Base-by-base conservation (phyloP, 2,888 invertebrate species). In the Resseliella maxima region DNA sequence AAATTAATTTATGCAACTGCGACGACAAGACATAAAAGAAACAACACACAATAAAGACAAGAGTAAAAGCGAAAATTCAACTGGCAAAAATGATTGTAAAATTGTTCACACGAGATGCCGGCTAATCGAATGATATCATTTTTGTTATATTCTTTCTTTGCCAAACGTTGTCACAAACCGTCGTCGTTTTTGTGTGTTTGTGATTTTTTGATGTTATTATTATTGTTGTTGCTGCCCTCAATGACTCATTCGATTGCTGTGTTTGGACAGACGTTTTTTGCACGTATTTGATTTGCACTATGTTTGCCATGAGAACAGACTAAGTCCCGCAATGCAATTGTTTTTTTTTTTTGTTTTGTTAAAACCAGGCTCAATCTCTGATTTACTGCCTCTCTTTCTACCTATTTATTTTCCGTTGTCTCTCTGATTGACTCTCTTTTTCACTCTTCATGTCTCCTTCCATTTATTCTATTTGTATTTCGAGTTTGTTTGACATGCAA, bases 401-500 rank as follows among this genome's bases (percentile, higher is more conserved):
- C n/a, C n/a, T n/a, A n/a, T n/a, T n/a, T n/a, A n/a, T 50, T 50
- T 21, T 8, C 41, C 72, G 31, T 72, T 31, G 72, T 72, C 59
- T 15, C 5, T 6, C 5, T 59, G 50, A 12, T 50, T 8, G 10
- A 2, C 21, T 50, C 21, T n/a, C 24, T 59, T 6, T 59, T 59
- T 59, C 24, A 24, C 3, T 15, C 24, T 24, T 6, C 12, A 6
- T 59, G 41, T 50, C 21, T 59, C 12, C 24, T 24, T 59, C 24
- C 72, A 31, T 72, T 72, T 72, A 72, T 72, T 72, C 72, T 72
- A 72, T 72, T 72, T 72, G 72, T 31, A 72, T 31, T 72, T 15
- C n/a, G n/a, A n/a, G 31, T 72, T 72, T 72, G 72, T 72, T 72
- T 72, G 72, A 72, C 72, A 72, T 72, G 72, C 72, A 72, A 72